A percentile compares a stretch with the other conserved stretches of the same genome.
Conservation (phyloP, 2,888 invertebrate species). For the Hemithea aestivaria region DNA sequence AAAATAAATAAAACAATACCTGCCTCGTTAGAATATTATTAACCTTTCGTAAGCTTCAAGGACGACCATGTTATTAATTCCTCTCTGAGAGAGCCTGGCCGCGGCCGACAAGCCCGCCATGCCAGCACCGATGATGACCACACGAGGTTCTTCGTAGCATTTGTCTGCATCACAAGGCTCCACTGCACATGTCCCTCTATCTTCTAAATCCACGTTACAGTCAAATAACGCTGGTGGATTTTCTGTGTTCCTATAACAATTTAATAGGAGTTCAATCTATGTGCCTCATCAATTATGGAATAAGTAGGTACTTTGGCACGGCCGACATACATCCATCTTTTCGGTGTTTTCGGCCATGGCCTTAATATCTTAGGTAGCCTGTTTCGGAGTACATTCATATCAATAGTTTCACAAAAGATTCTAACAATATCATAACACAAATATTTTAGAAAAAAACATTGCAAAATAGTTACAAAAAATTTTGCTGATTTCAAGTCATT, state of each 20-base stretch:
- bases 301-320: constrained; percentile 22
- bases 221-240: constrained; percentile 39
- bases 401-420: constrained; percentile 13
- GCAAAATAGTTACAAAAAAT: too few species aligned
- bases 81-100: constrained; percentile 82
- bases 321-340: constrained; percentile 43
- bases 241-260: constrained; percentile 39
- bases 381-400: constrained; percentile 38
- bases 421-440: neutral
- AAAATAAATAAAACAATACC: too few species aligned
- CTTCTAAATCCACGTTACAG: constrained; percentile 53
- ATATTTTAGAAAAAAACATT: too few species aligned
- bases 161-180: constrained; percentile 51
- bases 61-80: constrained; percentile 83
- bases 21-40: too few species aligned
- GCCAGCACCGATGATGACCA: constrained; percentile 88
- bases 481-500: too few species aligned
- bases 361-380: constrained; percentile 24
- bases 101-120: constrained; percentile 90
- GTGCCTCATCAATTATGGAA: constrained; percentile 20
- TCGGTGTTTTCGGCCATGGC: constrained; percentile 37
- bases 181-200: constrained; percentile 52
- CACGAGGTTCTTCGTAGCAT: constrained; percentile 76
- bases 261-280: constrained; percentile 19
- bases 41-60: constrained; percentile 88